phyloP scores from a whole-genome alignment of 1,140 invertebrate species.

The Rhynchophorus ferrugineus region DNA sequence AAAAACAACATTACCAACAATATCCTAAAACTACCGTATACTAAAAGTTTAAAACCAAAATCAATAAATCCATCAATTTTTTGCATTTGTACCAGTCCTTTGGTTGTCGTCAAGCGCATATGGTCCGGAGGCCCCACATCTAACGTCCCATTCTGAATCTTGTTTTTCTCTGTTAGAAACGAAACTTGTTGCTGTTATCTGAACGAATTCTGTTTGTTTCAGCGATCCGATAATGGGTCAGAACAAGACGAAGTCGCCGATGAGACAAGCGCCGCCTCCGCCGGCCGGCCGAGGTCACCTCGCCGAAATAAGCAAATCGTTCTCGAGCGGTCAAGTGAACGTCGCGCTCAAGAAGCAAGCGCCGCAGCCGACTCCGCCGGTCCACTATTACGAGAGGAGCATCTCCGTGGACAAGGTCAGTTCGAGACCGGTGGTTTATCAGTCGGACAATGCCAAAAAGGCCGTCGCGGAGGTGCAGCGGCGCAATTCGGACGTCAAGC shows the following conservation, averaged over 20 bases:
- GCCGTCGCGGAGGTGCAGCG: not conserved
- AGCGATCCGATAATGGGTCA: not conserved
- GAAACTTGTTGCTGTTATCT: too few relatives aligned
- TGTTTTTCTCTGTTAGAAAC: too few relatives aligned
- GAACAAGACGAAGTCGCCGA: slow-evolving; percentile 5
- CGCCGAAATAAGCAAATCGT: slow-evolving; percentile 12
- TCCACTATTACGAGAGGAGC: slow-evolving; percentile 19
- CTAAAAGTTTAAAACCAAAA: too few relatives aligned
- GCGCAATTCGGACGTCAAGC: not conserved
- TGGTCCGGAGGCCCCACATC: too few relatives aligned
- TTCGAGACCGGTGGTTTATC: slow-evolving; percentile 34
- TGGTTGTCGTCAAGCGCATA: too few relatives aligned
- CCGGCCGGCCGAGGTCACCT: slow-evolving; percentile 3
- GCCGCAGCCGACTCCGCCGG: not conserved
- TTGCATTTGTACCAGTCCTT: too few relatives aligned
- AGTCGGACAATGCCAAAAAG: slow-evolving; percentile 30
- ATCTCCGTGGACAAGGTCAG: slow-evolving; percentile 26
- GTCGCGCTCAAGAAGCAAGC: slow-evolving; percentile 12
- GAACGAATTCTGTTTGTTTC: too few relatives aligned
- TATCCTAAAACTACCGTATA: too few relatives aligned
- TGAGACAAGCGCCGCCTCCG: slow-evolving; percentile 19
- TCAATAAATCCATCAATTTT: too few relatives aligned
- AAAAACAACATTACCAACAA: too few relatives aligned
- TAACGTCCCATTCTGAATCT: slow-evolving; percentile 3
- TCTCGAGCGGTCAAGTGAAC: slow-evolving; percentile 11